Evolutionary conservation across 2,113 vertebrate genomes (phyloP).

Genomic region (Tapirus terrestris): DNA sequence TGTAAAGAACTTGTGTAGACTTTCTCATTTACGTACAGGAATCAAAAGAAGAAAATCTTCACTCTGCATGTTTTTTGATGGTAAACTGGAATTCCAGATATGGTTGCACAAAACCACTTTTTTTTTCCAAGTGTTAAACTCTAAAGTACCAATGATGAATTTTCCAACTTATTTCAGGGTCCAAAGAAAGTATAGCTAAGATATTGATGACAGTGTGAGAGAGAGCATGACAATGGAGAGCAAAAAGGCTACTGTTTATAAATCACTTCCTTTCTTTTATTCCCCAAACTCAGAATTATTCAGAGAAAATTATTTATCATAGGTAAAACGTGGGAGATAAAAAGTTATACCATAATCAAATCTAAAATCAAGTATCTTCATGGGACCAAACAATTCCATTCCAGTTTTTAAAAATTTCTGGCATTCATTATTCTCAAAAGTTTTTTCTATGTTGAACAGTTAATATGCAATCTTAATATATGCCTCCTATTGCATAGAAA

Average conservation of each 20-base stretch:
- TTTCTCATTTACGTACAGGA: constrained; percentile 82
- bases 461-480: constrained; percentile 66
- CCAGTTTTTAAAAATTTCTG: constrained; percentile 76
- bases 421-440: constrained; percentile 58
- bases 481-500: constrained; percentile 78
- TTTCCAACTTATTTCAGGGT: constrained; percentile 83
- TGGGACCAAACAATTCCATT: constrained; percentile 88
- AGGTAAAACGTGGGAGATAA: constrained; percentile 58
- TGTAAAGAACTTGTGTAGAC: constrained; percentile 84
- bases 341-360: constrained; percentile 34
- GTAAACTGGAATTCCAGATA: constrained; percentile 89
- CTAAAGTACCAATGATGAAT: constrained; percentile 86
- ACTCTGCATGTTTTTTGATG: constrained; percentile 87
- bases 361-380: constrained; percentile 76
- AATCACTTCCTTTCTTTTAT: constrained; percentile 68
- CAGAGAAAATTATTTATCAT: constrained; percentile 68
- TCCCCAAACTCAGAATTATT: constrained; percentile 58
- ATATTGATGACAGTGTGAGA: constrained; percentile 63
- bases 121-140: constrained; percentile 81
- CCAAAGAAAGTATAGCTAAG: constrained; percentile 85
- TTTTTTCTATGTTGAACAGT: constrained; percentile 66
- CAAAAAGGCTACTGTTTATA: constrained; percentile 72
- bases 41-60: constrained; percentile 85
- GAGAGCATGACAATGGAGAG: constrained; percentile 66
- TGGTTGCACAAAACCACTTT: constrained; percentile 91